These are phyloP conservation scores for Lepisosteus osseus DNA, from an alignment of 2,113 vertebrate genomes.

Conservation along the genomic window DNA sequence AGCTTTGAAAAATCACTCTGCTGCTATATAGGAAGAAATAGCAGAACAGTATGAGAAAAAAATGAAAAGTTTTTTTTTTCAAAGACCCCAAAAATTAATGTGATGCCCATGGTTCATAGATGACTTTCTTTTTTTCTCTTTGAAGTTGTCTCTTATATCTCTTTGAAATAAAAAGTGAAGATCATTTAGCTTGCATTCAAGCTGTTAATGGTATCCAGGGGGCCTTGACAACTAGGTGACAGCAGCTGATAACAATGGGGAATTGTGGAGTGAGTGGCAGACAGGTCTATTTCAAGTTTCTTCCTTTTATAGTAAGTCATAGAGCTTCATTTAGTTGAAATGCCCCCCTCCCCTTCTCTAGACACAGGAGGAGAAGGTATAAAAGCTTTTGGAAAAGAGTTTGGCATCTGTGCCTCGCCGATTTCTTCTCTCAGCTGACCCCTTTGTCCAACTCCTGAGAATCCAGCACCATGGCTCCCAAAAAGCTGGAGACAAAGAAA, in stretches of 20 bases:
- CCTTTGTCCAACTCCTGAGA: not conserved
- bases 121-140: too few species aligned
- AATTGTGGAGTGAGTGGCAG: constrained; percentile 18
- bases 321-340: not conserved
- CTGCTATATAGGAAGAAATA: not conserved
- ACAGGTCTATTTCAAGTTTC: constrained; percentile 26
- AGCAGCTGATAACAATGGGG: constrained; percentile 25
- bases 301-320: constrained; percentile 29
- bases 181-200: constrained; percentile 8
- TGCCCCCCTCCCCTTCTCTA: constrained; percentile 1
- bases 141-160: not conserved
- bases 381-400: constrained; percentile 16
- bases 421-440: not conserved
- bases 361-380: not conserved
- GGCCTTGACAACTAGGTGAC: constrained; percentile 10
- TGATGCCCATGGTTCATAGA: too few species aligned
- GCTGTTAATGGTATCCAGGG: constrained; percentile 17
- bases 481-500: constrained; percentile 71
- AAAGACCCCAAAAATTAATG: too few species aligned
- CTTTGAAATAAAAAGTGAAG: not conserved
- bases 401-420: not conserved
- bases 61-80: too few species aligned
- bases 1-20: not conserved
- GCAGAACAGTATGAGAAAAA: not conserved
- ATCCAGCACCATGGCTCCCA: constrained; percentile 61